Base-by-base conservation (phyloP, 2,797 vertebrate species). In the Harpagifer antarcticus region DNA sequence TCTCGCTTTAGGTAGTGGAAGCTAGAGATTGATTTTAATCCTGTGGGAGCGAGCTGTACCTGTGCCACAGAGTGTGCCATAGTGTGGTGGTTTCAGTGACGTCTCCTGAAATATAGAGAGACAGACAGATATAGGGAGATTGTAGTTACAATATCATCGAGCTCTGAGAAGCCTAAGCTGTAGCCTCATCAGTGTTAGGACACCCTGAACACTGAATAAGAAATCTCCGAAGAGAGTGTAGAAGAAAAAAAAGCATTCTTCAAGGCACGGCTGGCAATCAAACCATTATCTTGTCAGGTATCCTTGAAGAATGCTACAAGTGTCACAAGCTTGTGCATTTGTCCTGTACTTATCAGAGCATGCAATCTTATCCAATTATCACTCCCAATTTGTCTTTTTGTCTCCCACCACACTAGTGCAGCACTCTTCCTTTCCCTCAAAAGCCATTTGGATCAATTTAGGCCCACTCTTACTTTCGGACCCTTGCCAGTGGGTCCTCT, bases 21-120 rank as follows among this genome's bases (percentile, higher is more conserved):
- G 94, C 95, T 96, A 96, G 95, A 96, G 95, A 96, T 95, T 96
- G 95, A 96, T 96, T 96, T 95, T 96, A 95, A 96, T 96, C 95
- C 94, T 96, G 95, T 96, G 95, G 95, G 95, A 94, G 93, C 94
- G 95, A 91, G 94, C 88, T 94, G 95, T 95, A 95, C 95, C 95
- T 95, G 95, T 94, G 95, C 95, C 95, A 96, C 95, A 96, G 94
- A 95, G 95, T 95, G 95, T 95, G 95, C 95, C 95, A 96, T 96
- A 96, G 94, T 95, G 95, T 95, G 95, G 95, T 94, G 95, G 94
- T 94, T 96, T 96, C 95, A 96, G 95, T 94, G 95, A 93, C 95
- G 94, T 96, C 94, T 96, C 95, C 95, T 96, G 95, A 94, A 96
- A 96, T 96, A 95, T 95, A 96, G 95, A 96, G 94, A 96, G 95